Conservation (phyloP, 92 coral and sea anemone genomes). For the Parazoanthus atlanticus region DNA sequence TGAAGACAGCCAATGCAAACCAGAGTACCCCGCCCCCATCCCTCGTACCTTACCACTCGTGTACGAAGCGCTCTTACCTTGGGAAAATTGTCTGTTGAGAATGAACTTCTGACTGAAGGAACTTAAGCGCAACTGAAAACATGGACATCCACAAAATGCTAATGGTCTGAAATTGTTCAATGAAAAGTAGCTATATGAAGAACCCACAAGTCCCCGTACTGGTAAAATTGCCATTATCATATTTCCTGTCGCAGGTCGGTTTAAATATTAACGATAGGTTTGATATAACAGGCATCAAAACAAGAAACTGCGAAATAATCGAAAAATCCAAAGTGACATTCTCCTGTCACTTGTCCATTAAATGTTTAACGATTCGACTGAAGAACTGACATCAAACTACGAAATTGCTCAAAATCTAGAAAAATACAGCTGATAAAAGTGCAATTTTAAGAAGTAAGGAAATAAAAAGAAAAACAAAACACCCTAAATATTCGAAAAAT, state of each 20-base stretch:
- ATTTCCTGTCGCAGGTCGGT: neutral
- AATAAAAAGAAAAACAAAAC: no score
- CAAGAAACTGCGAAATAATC: no score
- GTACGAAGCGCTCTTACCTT: neutral
- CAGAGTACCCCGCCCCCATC: no score
- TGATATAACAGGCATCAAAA: neutral
- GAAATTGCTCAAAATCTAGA: neutral
- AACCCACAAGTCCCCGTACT: neutral
- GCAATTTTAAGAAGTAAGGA: no score
- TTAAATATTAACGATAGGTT: no score
- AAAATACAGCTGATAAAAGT: no score
- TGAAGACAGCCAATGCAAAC: no score
- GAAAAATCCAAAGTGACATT: no score
- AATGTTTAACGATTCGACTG: neutral
- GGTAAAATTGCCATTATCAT: neutral
- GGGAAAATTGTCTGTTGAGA: neutral
- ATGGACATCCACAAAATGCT: neutral
- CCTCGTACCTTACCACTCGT: no score
- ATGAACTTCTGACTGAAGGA: neutral
- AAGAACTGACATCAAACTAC: neutral
- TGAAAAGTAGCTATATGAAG: neutral
- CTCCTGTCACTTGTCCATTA: neutral
- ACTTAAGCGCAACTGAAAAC: neutral
- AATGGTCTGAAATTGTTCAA: neutral
- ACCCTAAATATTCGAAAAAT: no score